Base-by-base conservation (phyloP, 2,888 invertebrate genomes). In the Ectobius pallidus region DNA sequence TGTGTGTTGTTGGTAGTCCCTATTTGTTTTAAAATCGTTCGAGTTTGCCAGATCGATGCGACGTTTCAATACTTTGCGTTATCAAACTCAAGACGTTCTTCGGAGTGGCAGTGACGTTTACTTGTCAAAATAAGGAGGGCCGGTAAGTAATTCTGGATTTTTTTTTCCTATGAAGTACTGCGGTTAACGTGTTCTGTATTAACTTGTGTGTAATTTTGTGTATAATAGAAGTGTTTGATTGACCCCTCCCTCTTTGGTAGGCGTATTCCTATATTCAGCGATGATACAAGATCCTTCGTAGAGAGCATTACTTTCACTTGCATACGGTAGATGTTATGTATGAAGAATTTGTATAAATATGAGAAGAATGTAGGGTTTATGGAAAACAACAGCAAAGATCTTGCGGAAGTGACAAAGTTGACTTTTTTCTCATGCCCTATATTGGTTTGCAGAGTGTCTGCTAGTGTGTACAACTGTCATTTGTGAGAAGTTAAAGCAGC, bases 181-280 rank as follows among this genome's bases (percentile, higher is more conserved):
- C 9, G 6, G 18, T 46, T 2, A 18, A 7, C n/a, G 9, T 20
- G 9, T 46, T 6, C 9, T n/a, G 3, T n/a, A 46, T 7, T 44
- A 11, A n/a, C 16, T 14, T n/a, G 25, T 16, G 7, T 32, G 3
- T 61, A 30, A 7, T 18, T 11, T 6, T 2, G 16, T 1, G 1
- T 61, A n/a, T 32, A 9, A 16, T 7, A 18, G 30, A n/a, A 65
- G 16, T 22, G 22, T 14, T 39, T 14, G 18, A 32, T 7, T 68
- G 25, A 52, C 71, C 49, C 65, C 65, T 65, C 71, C 71, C 71
- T 22, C 34, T 30, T 22, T 49, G 25, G 71, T 65, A 71, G 71
- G 71, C 71, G 71, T 71, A 71, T 42, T 46, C 46, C 49, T 70
- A 70, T 70, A 62, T 70, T 49, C 42, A 62, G 70, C 30, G 70